These are phyloP conservation scores for Lasioglossum lativentre DNA, from an alignment of 2,888 invertebrate species.

Conservation along the genomic window DNA sequence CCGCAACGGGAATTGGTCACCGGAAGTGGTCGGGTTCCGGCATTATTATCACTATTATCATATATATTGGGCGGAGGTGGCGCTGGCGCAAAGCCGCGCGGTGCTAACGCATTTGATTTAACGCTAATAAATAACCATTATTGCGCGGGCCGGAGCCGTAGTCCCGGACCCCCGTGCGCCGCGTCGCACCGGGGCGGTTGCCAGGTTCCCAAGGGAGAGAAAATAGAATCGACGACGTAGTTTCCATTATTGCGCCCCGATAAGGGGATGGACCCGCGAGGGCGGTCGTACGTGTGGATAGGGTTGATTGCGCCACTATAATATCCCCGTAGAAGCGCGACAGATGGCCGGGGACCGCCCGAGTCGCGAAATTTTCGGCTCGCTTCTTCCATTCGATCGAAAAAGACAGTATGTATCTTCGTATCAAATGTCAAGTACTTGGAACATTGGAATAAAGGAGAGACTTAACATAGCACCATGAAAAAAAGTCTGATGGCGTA, in stretches of 20 bases:
- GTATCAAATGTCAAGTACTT: background rate
- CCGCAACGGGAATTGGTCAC: constrained; percentile 49
- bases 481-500: background rate
- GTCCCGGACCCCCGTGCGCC: constrained; percentile 49
- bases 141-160: constrained; percentile 75
- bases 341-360: constrained; percentile 67
- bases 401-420: background rate
- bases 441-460: background rate
- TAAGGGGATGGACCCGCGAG: constrained; percentile 75
- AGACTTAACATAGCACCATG: background rate
- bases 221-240: constrained; percentile 84
- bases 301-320: constrained; percentile 79
- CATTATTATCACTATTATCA: constrained; percentile 84
- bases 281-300: constrained; percentile 70
- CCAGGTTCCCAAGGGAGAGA: constrained; percentile 80
- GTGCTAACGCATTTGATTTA: constrained; percentile 83
- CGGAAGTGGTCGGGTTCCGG: constrained; percentile 78
- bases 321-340: constrained; percentile 75
- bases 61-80: constrained; percentile 79
- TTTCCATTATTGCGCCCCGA: constrained; percentile 82
- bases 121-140: constrained; percentile 84
- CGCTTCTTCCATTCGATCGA: background rate
- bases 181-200: constrained; percentile 63
- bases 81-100: constrained; percentile 61
- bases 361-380: constrained; percentile 41